These are phyloP conservation scores for Zaprionus tsacasi DNA, from an alignment of 1,140 invertebrate genomes.

Conservation along the genomic window DNA sequence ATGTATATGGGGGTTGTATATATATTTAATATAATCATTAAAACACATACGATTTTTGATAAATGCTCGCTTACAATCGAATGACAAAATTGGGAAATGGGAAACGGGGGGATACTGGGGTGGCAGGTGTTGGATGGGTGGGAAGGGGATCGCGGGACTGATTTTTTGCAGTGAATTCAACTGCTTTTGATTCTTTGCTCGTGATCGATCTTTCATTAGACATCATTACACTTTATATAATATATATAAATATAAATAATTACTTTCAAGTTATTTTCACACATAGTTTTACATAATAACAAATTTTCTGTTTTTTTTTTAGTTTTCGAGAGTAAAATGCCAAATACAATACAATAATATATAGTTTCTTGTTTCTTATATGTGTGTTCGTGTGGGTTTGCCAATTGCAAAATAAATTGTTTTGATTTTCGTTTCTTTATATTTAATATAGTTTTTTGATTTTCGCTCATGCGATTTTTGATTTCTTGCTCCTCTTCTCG, in stretches of 20 bases:
- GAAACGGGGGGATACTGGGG: neutral
- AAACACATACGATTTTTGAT: constrained; percentile 83
- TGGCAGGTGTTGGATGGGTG: neutral
- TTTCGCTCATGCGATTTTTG: constrained; percentile 63
- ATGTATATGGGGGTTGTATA: constrained; percentile 74
- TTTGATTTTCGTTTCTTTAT: constrained; percentile 25
- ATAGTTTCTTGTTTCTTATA: constrained; percentile 13
- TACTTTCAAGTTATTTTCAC: constrained; percentile 60
- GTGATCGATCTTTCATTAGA: constrained; percentile 48
- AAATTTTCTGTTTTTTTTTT: constrained; percentile 35
- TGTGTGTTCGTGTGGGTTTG: constrained; percentile 40
- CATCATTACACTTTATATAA: constrained; percentile 40
- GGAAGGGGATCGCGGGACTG: constrained; percentile 3
- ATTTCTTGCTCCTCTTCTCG: constrained; percentile 36
- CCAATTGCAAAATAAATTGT: constrained; percentile 52
- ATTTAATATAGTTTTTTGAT: constrained; percentile 64
- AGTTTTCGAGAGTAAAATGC: constrained; percentile 58
- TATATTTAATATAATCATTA: constrained; percentile 83
- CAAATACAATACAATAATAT: constrained; percentile 47
- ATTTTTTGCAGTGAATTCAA: constrained; percentile 30
- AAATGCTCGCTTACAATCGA: constrained; percentile 81
- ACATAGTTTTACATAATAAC: constrained; percentile 69
- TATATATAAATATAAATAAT: constrained; percentile 52
- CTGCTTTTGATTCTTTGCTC: constrained; percentile 71
- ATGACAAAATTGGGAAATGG: constrained; percentile 56